Base-by-base conservation (phyloP, 2,888 invertebrate genomes). In the Hecatera dysodea region DNA sequence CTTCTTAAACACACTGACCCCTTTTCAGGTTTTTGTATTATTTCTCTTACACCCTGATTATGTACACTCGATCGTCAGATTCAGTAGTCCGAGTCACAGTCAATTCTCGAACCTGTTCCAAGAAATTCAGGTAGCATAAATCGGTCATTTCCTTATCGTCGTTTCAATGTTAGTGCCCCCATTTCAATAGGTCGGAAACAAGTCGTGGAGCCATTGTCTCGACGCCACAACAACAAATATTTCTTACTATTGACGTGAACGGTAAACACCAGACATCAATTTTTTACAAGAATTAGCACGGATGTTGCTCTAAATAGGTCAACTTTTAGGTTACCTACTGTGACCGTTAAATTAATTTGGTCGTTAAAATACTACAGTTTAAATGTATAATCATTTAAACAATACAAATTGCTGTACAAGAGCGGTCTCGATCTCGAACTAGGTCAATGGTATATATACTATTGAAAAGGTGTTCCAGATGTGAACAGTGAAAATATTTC, bases 171-270 rank as follows among this genome's bases (percentile, higher is more conserved):
- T 67, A 65, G 27, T 63, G 69, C n/a, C 66, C 63, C 33, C 19
- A 72, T 29, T 69, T 61, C 74, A 73, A 67, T 61, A 50, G 53
- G 56, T 39, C 52, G 62, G 67, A 75, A 68, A 69, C 66, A 61
- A 52, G 42, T 78, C 72, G 52, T 19, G 33, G 8, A 12, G 36
- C 70, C 55, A 81, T 82, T 81, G 81, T 84, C 67, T 67, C 29
- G 46, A 36, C 8, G n/a, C 46, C 22, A 57, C 67, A 83, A 81
- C 52, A 66, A 73, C 55, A 36, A 56, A 48, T 42, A 53, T 80
- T 83, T 73, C 39, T 64, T 67, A 80, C 70, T 68, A 71, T 68
- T 56, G 63, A 50, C 19, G 53, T 65, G 22, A 65, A 67, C 52
- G 44, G 61, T 72, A 72, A 78, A 75, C 73, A 74, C 33, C 24